Evolutionary conservation across 2,888 invertebrate species (phyloP).

Genomic region (Hoplodrina ambigua): DNA sequence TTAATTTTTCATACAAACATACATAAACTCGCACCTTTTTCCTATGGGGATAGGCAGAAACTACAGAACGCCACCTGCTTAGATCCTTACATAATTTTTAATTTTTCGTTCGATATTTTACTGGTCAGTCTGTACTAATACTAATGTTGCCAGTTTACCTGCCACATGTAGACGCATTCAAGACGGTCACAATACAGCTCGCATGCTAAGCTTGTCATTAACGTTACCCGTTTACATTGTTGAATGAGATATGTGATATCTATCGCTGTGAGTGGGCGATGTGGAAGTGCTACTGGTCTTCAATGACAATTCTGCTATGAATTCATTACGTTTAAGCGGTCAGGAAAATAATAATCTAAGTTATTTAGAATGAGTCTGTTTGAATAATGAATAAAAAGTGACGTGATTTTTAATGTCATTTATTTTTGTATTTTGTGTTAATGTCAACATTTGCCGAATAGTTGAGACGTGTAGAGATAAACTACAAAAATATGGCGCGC

Average conservation of each 20-base stretch:
- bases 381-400: too few relatives aligned
- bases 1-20: too few relatives aligned
- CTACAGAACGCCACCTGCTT: too few relatives aligned
- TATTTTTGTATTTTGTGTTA: too few relatives aligned
- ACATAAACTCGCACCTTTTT: too few relatives aligned
- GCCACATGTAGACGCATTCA: slow-evolving; percentile 19
- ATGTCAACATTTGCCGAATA: not conserved
- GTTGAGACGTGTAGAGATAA: not conserved
- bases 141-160: not conserved
- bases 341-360: not conserved
- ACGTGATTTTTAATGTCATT: not conserved
- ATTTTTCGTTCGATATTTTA: not conserved
- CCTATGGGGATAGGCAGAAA: too few relatives aligned
- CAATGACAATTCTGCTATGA: slow-evolving; percentile 12
- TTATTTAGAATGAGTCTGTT: not conserved
- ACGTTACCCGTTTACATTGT: slow-evolving; percentile 47
- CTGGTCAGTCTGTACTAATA: not conserved
- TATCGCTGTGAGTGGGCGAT: slow-evolving; percentile 26
- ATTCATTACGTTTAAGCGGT: slow-evolving; percentile 10
- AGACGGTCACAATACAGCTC: slow-evolving; percentile 50
- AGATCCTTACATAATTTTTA: too few relatives aligned
- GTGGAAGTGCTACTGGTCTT: slow-evolving; percentile 44
- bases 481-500: too few relatives aligned
- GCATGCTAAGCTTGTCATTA: slow-evolving; percentile 64
- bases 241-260: slow-evolving; percentile 36